Evolutionary conservation across 2,888 invertebrate genomes (phyloP).

Genomic region (Lepetodrilus schrolli): DNA sequence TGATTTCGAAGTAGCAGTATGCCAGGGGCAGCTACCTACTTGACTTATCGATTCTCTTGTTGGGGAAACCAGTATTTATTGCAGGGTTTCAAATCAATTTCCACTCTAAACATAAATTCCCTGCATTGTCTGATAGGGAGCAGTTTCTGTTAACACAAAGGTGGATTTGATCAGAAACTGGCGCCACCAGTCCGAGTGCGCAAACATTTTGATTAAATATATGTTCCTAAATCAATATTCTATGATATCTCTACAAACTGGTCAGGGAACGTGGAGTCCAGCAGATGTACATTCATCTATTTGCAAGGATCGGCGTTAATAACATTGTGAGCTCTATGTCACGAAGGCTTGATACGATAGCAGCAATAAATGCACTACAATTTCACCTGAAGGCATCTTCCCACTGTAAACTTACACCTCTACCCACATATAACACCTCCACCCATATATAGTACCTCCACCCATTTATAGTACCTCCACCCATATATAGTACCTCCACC

Average conservation of each 20-base stretch:
- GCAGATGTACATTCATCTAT: too few species aligned
- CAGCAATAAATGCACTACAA: too few species aligned
- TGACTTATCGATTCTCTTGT: conserved; percentile 16
- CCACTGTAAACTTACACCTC: too few species aligned
- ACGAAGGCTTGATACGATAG: too few species aligned
- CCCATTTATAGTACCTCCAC: too few species aligned
- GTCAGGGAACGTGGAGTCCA: not conserved
- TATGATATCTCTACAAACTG: conserved; percentile 13
- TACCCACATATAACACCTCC: too few species aligned
- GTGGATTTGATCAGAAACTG: conserved; percentile 27
- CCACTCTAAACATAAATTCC: conserved; percentile 28
- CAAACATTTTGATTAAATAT: conserved; percentile 34
- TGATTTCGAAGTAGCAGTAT: not conserved
- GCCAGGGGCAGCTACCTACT: conserved; percentile 6
- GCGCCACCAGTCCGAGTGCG: conserved; percentile 24
- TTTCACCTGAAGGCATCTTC: too few species aligned
- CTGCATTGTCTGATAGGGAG: conserved; percentile 3
- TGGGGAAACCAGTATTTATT: conserved; percentile 10
- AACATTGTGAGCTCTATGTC: not conserved
- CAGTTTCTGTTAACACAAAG: conserved; percentile 13
- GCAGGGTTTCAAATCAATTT: conserved; percentile 28
- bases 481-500: too few species aligned
- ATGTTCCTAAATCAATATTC: conserved; percentile 32
- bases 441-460: too few species aligned
- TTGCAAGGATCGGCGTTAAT: too few species aligned